Base-by-base conservation (phyloP, 2,888 invertebrate genomes). In the Myopa tessellatipennis region DNA sequence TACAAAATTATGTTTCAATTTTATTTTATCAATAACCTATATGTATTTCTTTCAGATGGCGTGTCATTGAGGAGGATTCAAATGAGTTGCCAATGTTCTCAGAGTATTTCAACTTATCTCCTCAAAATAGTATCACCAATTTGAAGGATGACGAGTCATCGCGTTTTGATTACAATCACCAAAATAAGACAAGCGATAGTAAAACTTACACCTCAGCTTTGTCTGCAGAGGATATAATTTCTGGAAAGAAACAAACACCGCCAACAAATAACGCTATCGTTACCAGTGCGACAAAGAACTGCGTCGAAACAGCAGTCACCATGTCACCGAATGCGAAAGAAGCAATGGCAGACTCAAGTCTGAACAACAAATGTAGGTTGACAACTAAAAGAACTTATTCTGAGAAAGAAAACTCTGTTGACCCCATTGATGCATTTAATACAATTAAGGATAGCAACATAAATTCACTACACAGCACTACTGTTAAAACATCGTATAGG, bases 11-110 rank as follows among this genome's bases (percentile, higher is more conserved):
- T 63, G 45, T 58, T 55, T 2, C 8, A 55, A 77, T 61, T 55
- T 18, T 8, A 26, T 50, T 60, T 68, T 71, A 36, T 74, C 60
- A n/a, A 58, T 14, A 52, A 40, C 4, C 70, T 61, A 68, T 40
- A 50, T 12, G 10, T 52, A 34, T 67, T 14, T 10, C n/a, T 34
- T 34, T 87, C 52, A 95, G 95, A 87, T 95, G 95, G 95, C 91
- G 95, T 85, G 90, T 94, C 67, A 90, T 93, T 83, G 94, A 94
- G 77, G 90, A 92, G 77, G 91, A 92, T 38, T 14, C 65, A 38
- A 36, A 65, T 34, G 65, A 50, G 55, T 60, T 84, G 84, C 90
- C 18, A 34, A 72, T 18, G 3, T 65, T 14, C 38, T 63, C 61
- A 16, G 10, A 68, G 40, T 65, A 18, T 40, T 36, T 8, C 5